These are phyloP conservation scores for Antennarius maculatus DNA, from an alignment of 2,797 vertebrate species.

Conservation along the genomic window DNA sequence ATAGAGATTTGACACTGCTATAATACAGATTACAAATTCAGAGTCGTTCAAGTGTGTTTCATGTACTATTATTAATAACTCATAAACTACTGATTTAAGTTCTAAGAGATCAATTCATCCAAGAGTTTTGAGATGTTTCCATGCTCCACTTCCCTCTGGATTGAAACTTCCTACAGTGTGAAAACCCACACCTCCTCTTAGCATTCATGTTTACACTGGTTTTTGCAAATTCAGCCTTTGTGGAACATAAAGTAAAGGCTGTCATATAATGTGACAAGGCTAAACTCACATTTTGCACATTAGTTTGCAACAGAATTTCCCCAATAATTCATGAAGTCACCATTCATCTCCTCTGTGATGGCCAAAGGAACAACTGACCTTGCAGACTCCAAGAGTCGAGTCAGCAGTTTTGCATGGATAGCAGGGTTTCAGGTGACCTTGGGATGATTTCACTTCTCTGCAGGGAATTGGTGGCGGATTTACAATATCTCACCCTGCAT, in stretches of 20 bases:
- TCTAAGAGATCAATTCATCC: no score
- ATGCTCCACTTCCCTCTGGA: no score
- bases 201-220: no score
- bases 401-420: slow-evolving; percentile 59
- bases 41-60: no score
- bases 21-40: no score
- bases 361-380: slow-evolving; percentile 48
- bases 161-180: no score
- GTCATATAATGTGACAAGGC: slow-evolving; percentile 23
- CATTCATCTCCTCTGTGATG: slow-evolving; percentile 34
- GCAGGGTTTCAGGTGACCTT: slow-evolving; percentile 44
- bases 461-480: slow-evolving; percentile 46
- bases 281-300: slow-evolving; percentile 7
- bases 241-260: slow-evolving; percentile 25
- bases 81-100: no score
- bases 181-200: no score
- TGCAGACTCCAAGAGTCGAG: slow-evolving; percentile 36
- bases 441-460: slow-evolving; percentile 36
- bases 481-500: slow-evolving; percentile 26
- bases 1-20: no score
- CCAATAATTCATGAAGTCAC: slow-evolving; percentile 27
- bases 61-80: no score
- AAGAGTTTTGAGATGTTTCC: no score
- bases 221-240: slow-evolving; percentile 2
- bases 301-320: slow-evolving; percentile 8